Evolutionary conservation across 2,113 vertebrate species (phyloP).

Genomic region (Panthera uncia): DNA sequence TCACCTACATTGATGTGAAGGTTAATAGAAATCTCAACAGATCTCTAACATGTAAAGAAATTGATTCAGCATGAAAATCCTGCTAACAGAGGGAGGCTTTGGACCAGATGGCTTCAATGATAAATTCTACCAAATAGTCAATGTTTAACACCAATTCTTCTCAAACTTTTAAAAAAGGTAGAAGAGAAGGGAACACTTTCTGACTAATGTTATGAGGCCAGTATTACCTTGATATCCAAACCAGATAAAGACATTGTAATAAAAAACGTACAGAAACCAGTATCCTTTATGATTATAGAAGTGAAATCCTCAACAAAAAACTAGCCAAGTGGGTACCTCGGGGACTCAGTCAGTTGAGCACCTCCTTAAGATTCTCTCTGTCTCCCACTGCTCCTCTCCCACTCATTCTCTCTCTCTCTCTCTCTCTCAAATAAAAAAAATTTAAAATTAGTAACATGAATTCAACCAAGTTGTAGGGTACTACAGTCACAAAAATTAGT

Average conservation of each 20-base stretch:
- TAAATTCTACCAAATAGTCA: background rate
- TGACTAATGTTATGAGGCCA: background rate
- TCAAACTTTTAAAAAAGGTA: background rate
- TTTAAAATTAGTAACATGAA: background rate
- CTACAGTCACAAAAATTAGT: background rate
- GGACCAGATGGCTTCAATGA: background rate
- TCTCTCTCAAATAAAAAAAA: too few species aligned
- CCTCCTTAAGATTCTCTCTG: too few species aligned
- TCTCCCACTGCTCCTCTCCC: too few species aligned
- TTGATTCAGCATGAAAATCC: background rate
- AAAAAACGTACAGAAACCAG: background rate
- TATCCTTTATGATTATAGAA: background rate
- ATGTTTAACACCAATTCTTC: background rate
- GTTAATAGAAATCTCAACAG: background rate
- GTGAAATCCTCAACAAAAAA: background rate
- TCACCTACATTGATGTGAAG: background rate
- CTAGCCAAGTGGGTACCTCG: background rate
- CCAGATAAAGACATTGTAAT: background rate
- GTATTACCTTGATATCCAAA: background rate
- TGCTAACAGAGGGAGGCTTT: too few species aligned
- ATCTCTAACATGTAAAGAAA: background rate
- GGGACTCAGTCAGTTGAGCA: too few species aligned
- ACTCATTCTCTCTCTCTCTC: too few species aligned
- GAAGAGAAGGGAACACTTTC: background rate
- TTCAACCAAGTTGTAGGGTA: background rate